Conservation (phyloP, 2,888 invertebrate species). For the Ernsta delagoae region DNA sequence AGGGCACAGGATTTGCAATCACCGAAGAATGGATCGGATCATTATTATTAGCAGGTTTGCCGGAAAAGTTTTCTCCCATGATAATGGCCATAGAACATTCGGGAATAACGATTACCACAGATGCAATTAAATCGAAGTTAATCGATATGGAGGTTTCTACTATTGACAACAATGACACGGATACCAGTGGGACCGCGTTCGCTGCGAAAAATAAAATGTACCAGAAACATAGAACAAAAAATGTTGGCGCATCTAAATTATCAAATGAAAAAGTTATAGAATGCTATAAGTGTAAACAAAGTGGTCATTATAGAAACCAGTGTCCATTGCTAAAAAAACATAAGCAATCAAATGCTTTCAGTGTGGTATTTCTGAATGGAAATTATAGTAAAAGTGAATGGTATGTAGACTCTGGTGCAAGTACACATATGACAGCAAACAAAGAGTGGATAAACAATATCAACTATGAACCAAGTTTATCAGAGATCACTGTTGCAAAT, state of each 20-base stretch:
- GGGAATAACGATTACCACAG: not conserved
- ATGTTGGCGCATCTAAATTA: not conserved
- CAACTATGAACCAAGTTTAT: slow-evolving; percentile 28
- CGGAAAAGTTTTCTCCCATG: slow-evolving; percentile 34
- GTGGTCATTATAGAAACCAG: slow-evolving; percentile 28
- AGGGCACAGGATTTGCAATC: slow-evolving; percentile 42
- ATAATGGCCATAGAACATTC: slow-evolving; percentile 42
- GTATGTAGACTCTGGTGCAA: slow-evolving; percentile 39
- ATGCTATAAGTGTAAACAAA: slow-evolving; percentile 8
- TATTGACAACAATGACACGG: not conserved
- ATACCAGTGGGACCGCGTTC: slow-evolving; percentile 5
- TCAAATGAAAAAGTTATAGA: not conserved
- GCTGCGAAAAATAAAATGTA: not conserved
- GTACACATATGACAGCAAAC: slow-evolving; percentile 41
- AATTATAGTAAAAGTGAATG: slow-evolving; percentile 35
- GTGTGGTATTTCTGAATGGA: slow-evolving; percentile 43
- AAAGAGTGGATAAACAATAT: slow-evolving; percentile 35
- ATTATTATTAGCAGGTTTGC: slow-evolving; percentile 40
- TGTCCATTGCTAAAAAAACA: slow-evolving; percentile 33
- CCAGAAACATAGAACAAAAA: not conserved
- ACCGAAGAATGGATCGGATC: slow-evolving; percentile 35
- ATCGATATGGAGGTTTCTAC: slow-evolving; percentile 36
- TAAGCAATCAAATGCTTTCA: slow-evolving; percentile 37
- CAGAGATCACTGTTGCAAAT: slow-evolving; percentile 37
- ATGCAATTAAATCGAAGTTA: slow-evolving; percentile 34